These are phyloP conservation scores for Falco cherrug DNA, from an alignment of 2,797 vertebrate species.

Conservation along the genomic window DNA sequence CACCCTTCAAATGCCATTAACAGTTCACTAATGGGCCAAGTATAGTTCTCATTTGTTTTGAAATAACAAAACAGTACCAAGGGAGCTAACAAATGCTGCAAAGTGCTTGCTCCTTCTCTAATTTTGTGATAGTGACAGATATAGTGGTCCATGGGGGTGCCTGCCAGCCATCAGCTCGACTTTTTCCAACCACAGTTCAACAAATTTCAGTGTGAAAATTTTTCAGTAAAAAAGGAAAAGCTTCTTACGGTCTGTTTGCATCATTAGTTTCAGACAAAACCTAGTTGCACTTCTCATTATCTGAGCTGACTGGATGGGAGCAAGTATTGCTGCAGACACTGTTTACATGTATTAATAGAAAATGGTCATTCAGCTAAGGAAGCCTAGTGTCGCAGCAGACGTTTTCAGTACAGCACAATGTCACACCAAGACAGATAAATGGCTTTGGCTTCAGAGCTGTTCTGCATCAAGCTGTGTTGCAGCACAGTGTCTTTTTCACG, in stretches of 20 bases:
- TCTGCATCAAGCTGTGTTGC: neutral
- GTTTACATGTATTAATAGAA: neutral
- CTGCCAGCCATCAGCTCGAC: neutral
- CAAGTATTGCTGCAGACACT: neutral
- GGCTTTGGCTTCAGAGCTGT: neutral
- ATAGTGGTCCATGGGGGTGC: neutral
- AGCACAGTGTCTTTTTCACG: neutral
- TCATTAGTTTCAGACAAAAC: neutral
- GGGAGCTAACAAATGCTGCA: neutral
- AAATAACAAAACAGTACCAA: neutral
- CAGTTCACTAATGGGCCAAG: neutral
- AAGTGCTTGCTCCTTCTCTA: neutral
- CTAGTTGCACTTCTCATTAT: neutral
- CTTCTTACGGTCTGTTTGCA: neutral
- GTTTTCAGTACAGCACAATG: neutral
- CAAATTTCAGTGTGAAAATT: neutral
- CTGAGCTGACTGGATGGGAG: neutral
- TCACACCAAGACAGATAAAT: neutral
- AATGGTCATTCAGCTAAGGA: neutral
- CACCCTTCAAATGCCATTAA: neutral
- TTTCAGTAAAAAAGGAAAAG: neutral
- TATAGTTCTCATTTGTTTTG: neutral
- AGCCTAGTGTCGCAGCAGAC: neutral
- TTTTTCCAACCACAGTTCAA: neutral
- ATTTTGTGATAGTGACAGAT: neutral